Percentiles rank a stretch among this genome's conserved stretches.
Conservation (phyloP, 2,888 invertebrate species). For the Pyrochroa serraticornis region DNA sequence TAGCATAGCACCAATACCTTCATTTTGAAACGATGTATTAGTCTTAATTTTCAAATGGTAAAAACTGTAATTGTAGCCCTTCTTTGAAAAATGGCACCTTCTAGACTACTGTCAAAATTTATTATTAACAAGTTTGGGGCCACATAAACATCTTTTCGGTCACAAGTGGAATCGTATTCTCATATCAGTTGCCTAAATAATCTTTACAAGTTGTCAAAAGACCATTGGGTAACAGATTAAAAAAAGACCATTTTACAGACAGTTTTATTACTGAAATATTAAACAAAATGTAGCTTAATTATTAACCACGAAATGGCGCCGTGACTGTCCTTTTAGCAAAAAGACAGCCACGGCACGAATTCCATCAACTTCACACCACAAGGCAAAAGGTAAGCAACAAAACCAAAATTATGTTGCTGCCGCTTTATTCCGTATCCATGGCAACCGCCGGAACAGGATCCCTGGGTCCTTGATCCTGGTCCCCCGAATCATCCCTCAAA, state of each 20-base stretch:
- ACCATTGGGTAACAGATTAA: too few species aligned
- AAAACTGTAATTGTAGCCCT: too few species aligned
- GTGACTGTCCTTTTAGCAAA: constrained; percentile 40
- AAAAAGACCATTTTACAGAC: background rate
- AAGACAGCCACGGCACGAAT: constrained; percentile 51
- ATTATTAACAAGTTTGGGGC: too few species aligned
- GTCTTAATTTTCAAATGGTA: too few species aligned
- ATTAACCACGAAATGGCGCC: constrained; percentile 31
- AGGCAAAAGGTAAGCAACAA: constrained; percentile 13
- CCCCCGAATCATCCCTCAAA: constrained; percentile 53
- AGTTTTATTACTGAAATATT: background rate
- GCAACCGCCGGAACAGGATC: constrained; percentile 61
- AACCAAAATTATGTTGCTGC: background rate
- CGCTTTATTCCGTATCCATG: constrained; percentile 60
- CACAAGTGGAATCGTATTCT: too few species aligned
- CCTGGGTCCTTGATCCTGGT: constrained; percentile 50
- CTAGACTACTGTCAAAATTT: too few species aligned
- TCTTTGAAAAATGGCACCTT: too few species aligned
- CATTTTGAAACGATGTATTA: too few species aligned
- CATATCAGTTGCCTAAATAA: too few species aligned
- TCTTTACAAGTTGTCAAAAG: too few species aligned
- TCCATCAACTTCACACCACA: constrained; percentile 26
- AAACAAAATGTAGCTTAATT: background rate
- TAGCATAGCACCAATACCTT: too few species aligned
- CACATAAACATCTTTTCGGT: too few species aligned